Evolutionary conservation across 2,888 invertebrate genomes (phyloP), one percentile per base, ranked within the genome.

Genomic region (Coenonympha arcania): DNA sequence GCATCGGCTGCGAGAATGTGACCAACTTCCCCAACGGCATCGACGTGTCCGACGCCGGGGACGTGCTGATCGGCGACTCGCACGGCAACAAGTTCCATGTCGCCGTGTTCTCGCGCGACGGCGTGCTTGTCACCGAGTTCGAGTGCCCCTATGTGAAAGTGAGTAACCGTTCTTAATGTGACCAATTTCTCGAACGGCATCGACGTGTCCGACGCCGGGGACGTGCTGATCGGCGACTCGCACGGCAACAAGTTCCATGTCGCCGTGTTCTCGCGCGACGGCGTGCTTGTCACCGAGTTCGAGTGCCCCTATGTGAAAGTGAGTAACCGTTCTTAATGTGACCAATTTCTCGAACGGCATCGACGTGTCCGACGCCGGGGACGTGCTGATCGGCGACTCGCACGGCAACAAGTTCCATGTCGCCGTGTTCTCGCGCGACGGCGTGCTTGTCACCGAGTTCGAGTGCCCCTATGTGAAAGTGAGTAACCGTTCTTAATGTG

Each of bases 141-240:
- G 97, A 98, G 83, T 98, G 98, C 81, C 98, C 98, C 45, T 95
- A 97, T 74, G 96, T 98, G 54, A 98, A 98, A 92, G 98, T 97
- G 70, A 43, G 65, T 43, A 9, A 33, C 16, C 8, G 3, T 24
- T 24, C 22, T 42, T 30, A n/a, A 55, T 58, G 28, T n/a, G 2
- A 8, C 28, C 28, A 28, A 28, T 11, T 28, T 28, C n/a, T 4
- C 28, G 4, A n/a, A 9, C 1, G 4, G 9, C 4, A 26, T 8
- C 26, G 3, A 98, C 85, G 96, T 98, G 73, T 96, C 96, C 45
- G 97, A 97, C 80, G 96, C 95, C 43, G 98, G 98, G 34, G 98
- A 98, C 80, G 95, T 98, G 54, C 90, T 98, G 59, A 95, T 98
- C 66, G 98, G 98, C 11, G 98, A 98, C 83, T 97, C 96, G 44